Evolutionary conservation across 2,888 invertebrate genomes (phyloP).

Genomic region (Frankliniella fusca): DNA sequence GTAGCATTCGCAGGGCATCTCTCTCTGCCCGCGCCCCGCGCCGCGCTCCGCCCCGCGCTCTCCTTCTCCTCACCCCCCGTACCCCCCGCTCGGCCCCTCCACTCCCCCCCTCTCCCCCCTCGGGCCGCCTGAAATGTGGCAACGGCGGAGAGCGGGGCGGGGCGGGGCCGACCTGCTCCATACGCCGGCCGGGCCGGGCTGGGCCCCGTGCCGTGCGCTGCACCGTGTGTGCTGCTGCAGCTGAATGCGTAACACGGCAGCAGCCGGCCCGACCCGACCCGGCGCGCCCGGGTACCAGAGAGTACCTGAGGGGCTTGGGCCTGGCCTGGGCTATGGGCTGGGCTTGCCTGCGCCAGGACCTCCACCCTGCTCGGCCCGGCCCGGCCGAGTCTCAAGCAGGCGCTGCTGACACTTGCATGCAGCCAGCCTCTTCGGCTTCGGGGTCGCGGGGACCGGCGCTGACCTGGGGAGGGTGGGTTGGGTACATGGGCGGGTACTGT

Average conservation of each 20-base stretch:
- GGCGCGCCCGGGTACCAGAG: background rate
- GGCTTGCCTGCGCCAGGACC: no score
- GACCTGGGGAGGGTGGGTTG: no score
- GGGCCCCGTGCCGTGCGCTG: background rate
- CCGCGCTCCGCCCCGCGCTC: background rate
- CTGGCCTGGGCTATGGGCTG: no score
- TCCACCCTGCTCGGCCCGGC: no score
- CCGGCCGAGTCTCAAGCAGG: no score
- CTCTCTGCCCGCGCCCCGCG: background rate
- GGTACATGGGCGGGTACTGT: no score
- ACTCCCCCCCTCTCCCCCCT: background rate
- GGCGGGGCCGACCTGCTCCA: no score
- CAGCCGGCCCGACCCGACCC: background rate
- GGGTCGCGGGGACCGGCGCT: no score
- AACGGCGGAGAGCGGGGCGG: background rate
- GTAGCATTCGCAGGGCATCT: background rate
- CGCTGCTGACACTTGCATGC: no score
- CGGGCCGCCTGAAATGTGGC: background rate
- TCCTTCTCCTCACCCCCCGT: background rate
- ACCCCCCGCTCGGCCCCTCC: background rate
- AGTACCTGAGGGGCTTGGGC: background rate
- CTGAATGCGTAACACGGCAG: constrained; percentile 4
- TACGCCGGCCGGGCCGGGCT: no score
- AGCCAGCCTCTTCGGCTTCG: no score
- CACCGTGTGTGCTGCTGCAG: background rate